A percentile compares a stretch with the other conserved stretches of the same genome.
phyloP scores from a whole-genome alignment of 2,888 invertebrate genomes.

The Agrilus biguttatus region DNA sequence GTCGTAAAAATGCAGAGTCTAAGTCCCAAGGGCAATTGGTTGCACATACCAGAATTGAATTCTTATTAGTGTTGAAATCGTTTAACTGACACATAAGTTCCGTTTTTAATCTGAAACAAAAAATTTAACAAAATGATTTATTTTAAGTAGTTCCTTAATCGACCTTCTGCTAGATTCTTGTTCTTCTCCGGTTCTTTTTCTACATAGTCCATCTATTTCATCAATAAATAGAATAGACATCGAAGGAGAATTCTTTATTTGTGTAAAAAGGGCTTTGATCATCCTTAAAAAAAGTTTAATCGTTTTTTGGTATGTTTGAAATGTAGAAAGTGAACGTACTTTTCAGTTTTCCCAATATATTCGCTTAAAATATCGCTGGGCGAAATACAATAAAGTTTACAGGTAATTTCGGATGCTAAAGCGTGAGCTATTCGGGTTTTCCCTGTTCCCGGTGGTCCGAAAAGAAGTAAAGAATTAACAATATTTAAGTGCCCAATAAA shows the following conservation, averaged over 20 bases:
- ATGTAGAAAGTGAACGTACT: conserved; percentile 23
- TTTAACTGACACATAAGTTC: conserved; percentile 41
- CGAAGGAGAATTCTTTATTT: conserved; percentile 17
- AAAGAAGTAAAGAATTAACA: conserved; percentile 38
- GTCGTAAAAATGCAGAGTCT: conserved; percentile 39
- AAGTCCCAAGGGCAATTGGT: conserved; percentile 50
- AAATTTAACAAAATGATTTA: conserved; percentile 1
- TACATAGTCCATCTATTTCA: conserved; percentile 43
- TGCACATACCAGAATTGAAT: conserved; percentile 35
- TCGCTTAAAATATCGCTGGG: conserved; percentile 38
- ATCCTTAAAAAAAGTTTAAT: conserved; percentile 13
- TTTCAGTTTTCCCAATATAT: conserved; percentile 43
- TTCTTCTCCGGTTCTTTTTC: conserved; percentile 32
- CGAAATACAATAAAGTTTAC: conserved; percentile 35
- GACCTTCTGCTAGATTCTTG: conserved; percentile 35
- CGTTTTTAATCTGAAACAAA: conserved; percentile 34
- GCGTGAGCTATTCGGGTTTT: conserved; percentile 32
- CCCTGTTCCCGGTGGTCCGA: conserved; percentile 36
- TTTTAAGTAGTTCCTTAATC: neutral
- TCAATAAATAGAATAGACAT: conserved; percentile 41
- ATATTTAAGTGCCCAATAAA: conserved; percentile 29
- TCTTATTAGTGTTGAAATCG: conserved; percentile 19
- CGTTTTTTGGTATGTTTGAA: neutral
- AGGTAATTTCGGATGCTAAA: conserved; percentile 33
- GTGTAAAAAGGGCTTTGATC: conserved; percentile 19